Percentiles rank a stretch among this genome's conserved stretches.
These are phyloP conservation scores for Urocynchramus pylzowi DNA, from an alignment of 2,113 vertebrate genomes.

Conservation along the genomic window DNA sequence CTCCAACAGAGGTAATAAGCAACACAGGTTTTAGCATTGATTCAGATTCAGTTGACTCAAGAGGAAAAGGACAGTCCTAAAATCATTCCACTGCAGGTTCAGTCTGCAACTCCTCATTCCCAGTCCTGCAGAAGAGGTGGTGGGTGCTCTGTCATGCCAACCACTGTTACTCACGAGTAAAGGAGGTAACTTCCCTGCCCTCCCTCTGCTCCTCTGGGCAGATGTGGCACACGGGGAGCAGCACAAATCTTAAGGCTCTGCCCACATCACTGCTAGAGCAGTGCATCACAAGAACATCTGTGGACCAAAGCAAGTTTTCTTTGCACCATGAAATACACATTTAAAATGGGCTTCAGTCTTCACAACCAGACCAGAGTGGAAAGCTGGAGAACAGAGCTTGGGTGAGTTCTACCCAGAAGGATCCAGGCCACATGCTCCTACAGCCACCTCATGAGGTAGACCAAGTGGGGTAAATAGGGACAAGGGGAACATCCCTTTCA, in stretches of 20 bases:
- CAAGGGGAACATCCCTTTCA: not conserved
- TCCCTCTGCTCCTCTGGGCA: not conserved
- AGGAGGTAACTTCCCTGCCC: not conserved
- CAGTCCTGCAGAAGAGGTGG: not conserved
- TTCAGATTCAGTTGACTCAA: not conserved
- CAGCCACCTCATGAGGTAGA: not conserved
- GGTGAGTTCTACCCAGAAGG: not conserved
- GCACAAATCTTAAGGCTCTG: not conserved
- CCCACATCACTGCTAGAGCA: not conserved
- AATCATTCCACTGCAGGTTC: not conserved
- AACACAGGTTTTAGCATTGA: fast-evolving
- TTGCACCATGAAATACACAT: not conserved
- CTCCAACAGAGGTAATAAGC: fast-evolving
- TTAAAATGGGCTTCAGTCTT: not conserved
- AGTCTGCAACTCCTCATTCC: not conserved
- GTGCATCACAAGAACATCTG: not conserved
- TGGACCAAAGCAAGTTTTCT: not conserved
- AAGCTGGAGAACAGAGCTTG: not conserved
- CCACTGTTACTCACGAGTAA: fast-evolving
- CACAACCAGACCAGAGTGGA: not conserved
- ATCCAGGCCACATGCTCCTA: not conserved
- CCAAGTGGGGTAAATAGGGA: fast-evolving
- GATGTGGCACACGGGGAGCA: not conserved
- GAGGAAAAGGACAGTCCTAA: not conserved
- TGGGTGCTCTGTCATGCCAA: fast-evolving